Percentiles rank a stretch among this genome's conserved stretches.
Evolutionary conservation across 2,888 invertebrate species (phyloP).

Genomic region (Ecliptopera silaceata): DNA sequence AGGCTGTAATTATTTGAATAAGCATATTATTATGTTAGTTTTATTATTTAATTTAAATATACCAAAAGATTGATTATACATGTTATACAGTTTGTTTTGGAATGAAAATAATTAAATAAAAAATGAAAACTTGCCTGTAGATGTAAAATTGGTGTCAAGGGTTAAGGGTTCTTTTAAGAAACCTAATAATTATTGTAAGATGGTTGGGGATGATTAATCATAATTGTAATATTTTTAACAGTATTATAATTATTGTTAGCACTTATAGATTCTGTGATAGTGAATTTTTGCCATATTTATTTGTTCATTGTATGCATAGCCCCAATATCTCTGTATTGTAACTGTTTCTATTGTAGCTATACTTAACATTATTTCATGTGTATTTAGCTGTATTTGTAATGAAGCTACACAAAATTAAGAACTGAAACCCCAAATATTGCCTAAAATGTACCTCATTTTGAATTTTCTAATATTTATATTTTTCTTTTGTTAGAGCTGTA

Average conservation of each 20-base stretch:
- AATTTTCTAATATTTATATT: too few relatives aligned
- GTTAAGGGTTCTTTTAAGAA: slow-evolving; percentile 17
- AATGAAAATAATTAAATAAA: background rate
- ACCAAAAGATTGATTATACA: background rate
- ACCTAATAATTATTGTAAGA: slow-evolving; percentile 20
- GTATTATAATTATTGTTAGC: slow-evolving; percentile 28
- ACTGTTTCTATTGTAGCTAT: background rate
- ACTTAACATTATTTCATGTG: background rate
- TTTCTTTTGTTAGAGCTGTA: too few relatives aligned
- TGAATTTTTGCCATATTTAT: slow-evolving; percentile 20
- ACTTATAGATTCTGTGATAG: slow-evolving; percentile 19
- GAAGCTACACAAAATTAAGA: too few relatives aligned
- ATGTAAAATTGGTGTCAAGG: slow-evolving; percentile 18
- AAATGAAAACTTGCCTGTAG: slow-evolving; percentile 27
- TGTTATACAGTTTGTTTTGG: background rate
- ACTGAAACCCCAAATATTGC: too few relatives aligned
- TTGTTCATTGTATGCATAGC: slow-evolving; percentile 6
- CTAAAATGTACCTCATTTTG: too few relatives aligned
- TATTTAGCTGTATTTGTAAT: too few relatives aligned
- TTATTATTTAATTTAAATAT: slow-evolving; percentile 4
- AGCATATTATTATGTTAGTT: slow-evolving; percentile 17
- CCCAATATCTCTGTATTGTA: slow-evolving; percentile 1
- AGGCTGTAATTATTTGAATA: slow-evolving; percentile 30
- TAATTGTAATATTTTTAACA: slow-evolving; percentile 22
- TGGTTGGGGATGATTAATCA: slow-evolving; percentile 13